Percentiles rank a stretch among this genome's conserved stretches.
phyloP scores from a whole-genome alignment of 2,797 vertebrate genomes.

The Stomatorhinus walkeri region DNA sequence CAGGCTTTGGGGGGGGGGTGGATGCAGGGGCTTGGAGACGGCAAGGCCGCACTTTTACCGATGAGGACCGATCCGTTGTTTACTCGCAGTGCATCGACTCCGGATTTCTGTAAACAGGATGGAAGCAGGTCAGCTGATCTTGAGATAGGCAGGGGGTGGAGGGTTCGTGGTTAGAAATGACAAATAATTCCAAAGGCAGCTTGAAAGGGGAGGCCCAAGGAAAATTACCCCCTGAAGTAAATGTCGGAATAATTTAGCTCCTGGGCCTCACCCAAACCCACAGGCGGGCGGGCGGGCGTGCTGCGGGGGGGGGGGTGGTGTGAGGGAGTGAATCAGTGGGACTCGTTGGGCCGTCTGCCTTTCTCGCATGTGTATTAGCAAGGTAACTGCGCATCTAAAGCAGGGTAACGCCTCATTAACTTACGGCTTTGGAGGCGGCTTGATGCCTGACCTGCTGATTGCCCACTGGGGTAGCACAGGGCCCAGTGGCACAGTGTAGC shows the following conservation, averaged over 20 bases:
- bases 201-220: constrained; percentile 7
- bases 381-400: neutral
- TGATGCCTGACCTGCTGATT: neutral
- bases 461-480: neutral
- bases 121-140: constrained; percentile 20
- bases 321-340: neutral
- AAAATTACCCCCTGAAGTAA: neutral
- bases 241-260: neutral
- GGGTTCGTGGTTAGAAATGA: constrained; percentile 6
- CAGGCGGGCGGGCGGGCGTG: neutral
- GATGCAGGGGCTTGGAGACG: neutral
- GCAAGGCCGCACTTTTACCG: too few species aligned
- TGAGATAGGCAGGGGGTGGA: constrained; percentile 8
- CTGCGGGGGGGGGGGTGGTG: neutral
- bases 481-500: neutral
- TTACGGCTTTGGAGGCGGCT: neutral
- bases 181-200: neutral
- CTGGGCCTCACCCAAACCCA: neutral
- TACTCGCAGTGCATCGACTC: constrained; percentile 29
- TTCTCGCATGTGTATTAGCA: neutral
- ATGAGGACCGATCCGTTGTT: neutral
- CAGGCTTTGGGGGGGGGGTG: neutral
- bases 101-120: constrained; percentile 42
- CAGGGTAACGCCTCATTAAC: neutral
- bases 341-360: neutral